Base-by-base conservation (phyloP, 2,113 vertebrate genomes). In the Platysteira castanea region DNA sequence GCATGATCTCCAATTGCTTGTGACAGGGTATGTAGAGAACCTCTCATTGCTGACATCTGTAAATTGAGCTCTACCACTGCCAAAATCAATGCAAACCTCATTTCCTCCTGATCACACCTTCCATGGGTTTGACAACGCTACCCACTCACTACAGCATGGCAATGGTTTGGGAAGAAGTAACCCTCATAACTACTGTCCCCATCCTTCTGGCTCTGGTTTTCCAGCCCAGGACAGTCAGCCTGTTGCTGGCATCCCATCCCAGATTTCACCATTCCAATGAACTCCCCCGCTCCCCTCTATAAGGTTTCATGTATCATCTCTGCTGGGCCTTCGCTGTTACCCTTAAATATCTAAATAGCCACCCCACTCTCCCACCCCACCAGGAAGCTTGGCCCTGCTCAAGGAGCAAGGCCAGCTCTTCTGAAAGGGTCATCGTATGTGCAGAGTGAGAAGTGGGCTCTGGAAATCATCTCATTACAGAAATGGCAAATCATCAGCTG, bases 221-320 rank as follows among this genome's bases (percentile, higher is more conserved):
- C 28, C 46, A 53, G 33, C 7, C 47, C 7, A 4, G 50, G 54
- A 46, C 69, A 81, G n/a, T 19, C 59, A 59, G 41, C 12, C 30
- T 78, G 35, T 11, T 77, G 35, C 61, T 71, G 57, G 27, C 35
- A 77, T 42, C 21, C 56, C 80, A 49, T n/a, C 31, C 76, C 76
- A 53, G 16, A 57, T 53, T 86, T 79, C 76, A 86, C 8, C 37
- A 47, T 31, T 33, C 42, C 52, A 52, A 10, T 13, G n/a, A 84
- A 39, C 6, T 0, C 4, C 10, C 1, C 35, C 33, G 21, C 31
- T 70, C 5, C 4, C 10, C 21, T 23, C 11, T 5, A 0, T 49
- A 19, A 63, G 19, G n/a, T 44, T 61, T 50, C 47, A 60, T 7
- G 1, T 16, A 30, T 10, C 46, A 39, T 39, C 28, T 70, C 90